These are phyloP conservation scores for Cyprinodon brontotheroides DNA, from an alignment of 2,113 vertebrate species.

Conservation along the genomic window DNA sequence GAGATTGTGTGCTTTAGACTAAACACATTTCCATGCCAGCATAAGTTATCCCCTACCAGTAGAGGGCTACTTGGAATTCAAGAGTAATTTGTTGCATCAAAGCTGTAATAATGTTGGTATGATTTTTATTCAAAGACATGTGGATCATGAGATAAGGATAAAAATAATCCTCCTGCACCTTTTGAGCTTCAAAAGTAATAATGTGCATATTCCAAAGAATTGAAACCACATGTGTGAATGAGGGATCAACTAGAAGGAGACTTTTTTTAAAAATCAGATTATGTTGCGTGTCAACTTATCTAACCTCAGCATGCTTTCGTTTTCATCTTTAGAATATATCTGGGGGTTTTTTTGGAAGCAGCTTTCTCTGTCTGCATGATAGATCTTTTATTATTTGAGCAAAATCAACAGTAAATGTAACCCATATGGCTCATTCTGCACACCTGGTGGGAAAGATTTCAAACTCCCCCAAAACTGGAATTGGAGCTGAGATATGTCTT, in stretches of 20 bases:
- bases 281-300: conserved; percentile 38
- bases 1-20: conserved; percentile 43
- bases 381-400: conserved; percentile 15
- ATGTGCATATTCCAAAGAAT: neutral
- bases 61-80: conserved; percentile 2
- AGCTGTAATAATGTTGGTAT: conserved; percentile 24
- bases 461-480: neutral
- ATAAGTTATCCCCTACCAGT: conserved; percentile 37
- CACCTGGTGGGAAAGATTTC: conserved; percentile 25
- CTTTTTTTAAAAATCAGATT: conserved; percentile 12
- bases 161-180: conserved; percentile 22
- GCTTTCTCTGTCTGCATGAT: conserved; percentile 24
- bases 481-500: neutral
- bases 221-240: conserved; percentile 38
- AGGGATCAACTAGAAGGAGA: conserved; percentile 29
- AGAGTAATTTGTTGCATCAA: conserved; percentile 30
- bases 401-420: conserved; percentile 30
- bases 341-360: conserved; percentile 9
- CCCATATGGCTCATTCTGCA: conserved; percentile 28
- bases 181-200: neutral
- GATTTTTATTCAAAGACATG: conserved; percentile 10
- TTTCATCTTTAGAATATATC: conserved; percentile 36
- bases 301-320: conserved; percentile 36
- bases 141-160: conserved; percentile 28
- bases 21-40: conserved; percentile 47